A percentile compares a stretch with the other conserved stretches of the same genome.
Conservation (phyloP, 1,140 invertebrate genomes). For the Andrena cerasifolii region DNA sequence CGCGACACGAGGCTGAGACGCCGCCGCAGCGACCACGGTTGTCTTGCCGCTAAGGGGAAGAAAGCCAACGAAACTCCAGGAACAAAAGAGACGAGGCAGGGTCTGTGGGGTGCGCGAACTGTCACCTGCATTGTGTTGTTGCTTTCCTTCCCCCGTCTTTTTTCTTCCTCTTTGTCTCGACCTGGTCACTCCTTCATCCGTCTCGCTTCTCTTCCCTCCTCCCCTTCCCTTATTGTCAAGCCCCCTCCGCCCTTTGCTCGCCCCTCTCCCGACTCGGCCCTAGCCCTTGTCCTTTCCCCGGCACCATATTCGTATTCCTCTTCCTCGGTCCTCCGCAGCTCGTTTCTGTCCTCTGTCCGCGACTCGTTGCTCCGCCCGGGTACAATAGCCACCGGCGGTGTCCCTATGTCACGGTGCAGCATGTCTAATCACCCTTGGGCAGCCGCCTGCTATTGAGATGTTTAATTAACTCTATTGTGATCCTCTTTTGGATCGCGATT, state of each 20-base stretch:
- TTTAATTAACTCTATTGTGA: constrained; percentile 81
- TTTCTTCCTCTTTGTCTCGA: not conserved
- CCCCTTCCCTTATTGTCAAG: not conserved
- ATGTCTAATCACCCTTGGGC: constrained; percentile 78
- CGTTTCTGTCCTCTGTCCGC: constrained; percentile 11
- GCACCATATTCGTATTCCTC: constrained; percentile 10
- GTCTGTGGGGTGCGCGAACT: constrained; percentile 70
- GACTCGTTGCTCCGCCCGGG: constrained; percentile 53
- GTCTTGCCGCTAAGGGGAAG: constrained; percentile 67
- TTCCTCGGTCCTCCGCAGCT: constrained; percentile 19
- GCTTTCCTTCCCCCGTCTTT: constrained; percentile 32
- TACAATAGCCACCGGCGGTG: constrained; percentile 75
- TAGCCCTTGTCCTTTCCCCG: constrained; percentile 14
- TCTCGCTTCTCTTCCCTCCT: not conserved
- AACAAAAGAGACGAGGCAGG: constrained; percentile 65
- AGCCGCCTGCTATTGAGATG: constrained; percentile 79
- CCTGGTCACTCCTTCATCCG: not conserved
- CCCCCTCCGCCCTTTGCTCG: no score
- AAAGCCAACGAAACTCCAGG: constrained; percentile 69
- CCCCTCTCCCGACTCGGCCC: not conserved
- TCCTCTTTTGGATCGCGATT: constrained; percentile 66
- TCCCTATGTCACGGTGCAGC: constrained; percentile 65
- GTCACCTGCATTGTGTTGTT: constrained; percentile 77
- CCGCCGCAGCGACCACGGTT: constrained; percentile 58
- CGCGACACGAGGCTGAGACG: constrained; percentile 64